A percentile compares a stretch with the other conserved stretches of the same genome.
These are phyloP conservation scores for Esox niger DNA, from an alignment of 2,113 vertebrate genomes.

Conservation along the genomic window DNA sequence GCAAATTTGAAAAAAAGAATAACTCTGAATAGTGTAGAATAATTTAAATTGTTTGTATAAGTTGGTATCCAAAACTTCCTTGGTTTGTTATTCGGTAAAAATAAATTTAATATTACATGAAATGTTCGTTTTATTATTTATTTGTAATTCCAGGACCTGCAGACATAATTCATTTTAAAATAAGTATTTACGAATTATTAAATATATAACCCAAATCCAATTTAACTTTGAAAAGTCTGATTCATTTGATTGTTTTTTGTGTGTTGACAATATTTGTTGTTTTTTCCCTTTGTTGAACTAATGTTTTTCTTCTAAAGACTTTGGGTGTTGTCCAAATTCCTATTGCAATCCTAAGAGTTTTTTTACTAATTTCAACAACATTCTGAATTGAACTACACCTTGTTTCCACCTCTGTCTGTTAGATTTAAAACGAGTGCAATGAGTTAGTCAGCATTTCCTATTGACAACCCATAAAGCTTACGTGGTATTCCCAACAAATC, in stretches of 20 bases:
- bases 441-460: constrained; percentile 26
- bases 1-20: too few relatives aligned
- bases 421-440: not conserved
- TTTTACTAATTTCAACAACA: not conserved
- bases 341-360: not conserved
- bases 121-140: not conserved
- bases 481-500: constrained; percentile 32
- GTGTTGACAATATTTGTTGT: not conserved
- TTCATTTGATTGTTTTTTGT: not conserved
- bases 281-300: not conserved
- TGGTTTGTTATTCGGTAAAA: not conserved
- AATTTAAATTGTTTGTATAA: too few relatives aligned
- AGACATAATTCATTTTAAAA: not conserved
- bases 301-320: not conserved
- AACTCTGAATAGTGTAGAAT: too few relatives aligned
- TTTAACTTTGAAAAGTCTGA: too few relatives aligned
- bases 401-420: constrained; percentile 3
- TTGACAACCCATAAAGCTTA: constrained; percentile 12
- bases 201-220: too few relatives aligned
- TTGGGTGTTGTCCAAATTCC: not conserved
- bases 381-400: not conserved
- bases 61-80: too few relatives aligned
- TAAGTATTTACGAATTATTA: not conserved
- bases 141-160: not conserved
- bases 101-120: not conserved